These are phyloP conservation scores for Gnathonemus echidnorhynchus DNA, from an alignment of 2,113 vertebrate species.

Conservation along the genomic window DNA sequence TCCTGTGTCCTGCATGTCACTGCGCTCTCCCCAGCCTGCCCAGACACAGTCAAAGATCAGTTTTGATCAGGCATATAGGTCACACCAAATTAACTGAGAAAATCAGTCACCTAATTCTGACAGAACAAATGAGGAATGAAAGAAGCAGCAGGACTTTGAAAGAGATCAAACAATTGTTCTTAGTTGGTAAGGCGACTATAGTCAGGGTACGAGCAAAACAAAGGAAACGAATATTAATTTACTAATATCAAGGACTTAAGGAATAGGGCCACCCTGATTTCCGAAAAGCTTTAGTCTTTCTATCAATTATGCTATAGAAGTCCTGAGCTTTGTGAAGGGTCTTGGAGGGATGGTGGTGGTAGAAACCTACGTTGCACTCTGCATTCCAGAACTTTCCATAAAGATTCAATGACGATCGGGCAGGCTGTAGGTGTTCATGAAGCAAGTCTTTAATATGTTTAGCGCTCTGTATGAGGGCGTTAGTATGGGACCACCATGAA, in stretches of 20 bases:
- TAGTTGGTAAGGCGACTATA: not conserved
- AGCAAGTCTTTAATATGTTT: not conserved
- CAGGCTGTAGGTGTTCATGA: not conserved
- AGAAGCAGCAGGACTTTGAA: not conserved
- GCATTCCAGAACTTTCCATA: not conserved
- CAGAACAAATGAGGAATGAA: not conserved
- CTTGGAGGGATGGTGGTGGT: not conserved
- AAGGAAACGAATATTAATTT: not conserved
- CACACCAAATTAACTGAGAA: not conserved
- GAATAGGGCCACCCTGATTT: not conserved
- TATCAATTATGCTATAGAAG: not conserved
- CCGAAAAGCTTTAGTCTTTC: not conserved
- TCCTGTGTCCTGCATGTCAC: not conserved
- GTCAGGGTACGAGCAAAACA: not conserved
- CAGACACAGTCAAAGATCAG: not conserved
- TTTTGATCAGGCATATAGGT: not conserved
- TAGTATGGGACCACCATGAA: not conserved
- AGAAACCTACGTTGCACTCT: not conserved
- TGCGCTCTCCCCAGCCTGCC: not conserved
- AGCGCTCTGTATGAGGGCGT: not conserved
- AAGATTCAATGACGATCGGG: not conserved
- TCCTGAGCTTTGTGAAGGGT: not conserved
- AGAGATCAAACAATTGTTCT: not conserved
- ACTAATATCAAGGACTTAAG: not conserved
- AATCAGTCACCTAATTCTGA: not conserved